Base-by-base conservation (phyloP, 2,888 invertebrate species). In the Tenthredo distinguenda region DNA sequence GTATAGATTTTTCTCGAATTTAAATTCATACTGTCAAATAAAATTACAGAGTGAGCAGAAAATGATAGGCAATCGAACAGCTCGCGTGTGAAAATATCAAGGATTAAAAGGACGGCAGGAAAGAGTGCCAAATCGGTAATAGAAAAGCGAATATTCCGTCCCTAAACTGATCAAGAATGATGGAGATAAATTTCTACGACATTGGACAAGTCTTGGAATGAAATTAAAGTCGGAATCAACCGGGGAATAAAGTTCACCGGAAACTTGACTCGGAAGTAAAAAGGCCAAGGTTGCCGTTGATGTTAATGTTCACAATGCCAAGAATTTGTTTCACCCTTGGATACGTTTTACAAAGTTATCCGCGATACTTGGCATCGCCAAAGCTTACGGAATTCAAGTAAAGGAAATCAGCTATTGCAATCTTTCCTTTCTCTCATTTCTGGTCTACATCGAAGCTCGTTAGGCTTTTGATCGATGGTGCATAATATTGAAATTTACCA, bases 401-500 rank as follows among this genome's bases (percentile, higher is more conserved):
- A 34, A 34, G 68, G 34, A 34, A 68, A 68, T 6, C 0, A 68
- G 34, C 68, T 1, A 5, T 34, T 34, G n/a, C 9, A 26, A 21
- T 40, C 9, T n/a, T 72, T 74, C 12, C 9, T 43, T 21, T 3
- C 12, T 5, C 7, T 10, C 43, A 0, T 40, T 40, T 74, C 2
- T 74, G 2, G 0, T 15, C 34, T 18, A 15, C 6, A 43, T 12
- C 2, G 12, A 43, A 34, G 18, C 21, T 74, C 5, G 21, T 40
- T 21, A 21, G 7, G 43, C 34, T 77, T 12, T 50, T 55, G 26
- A n/a, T 77, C 34, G 34, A 77, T 50, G 5, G 55, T 55, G 15
- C 18, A n/a, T 34, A 62, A 40, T 81, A 21, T 18, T n/a, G 65
- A 34, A 18, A 21, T 83, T 47, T 83, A 83, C 83, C 1, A 68